These are phyloP conservation scores for Octodonta nipae DNA, from an alignment of 2,888 invertebrate species.

Conservation along the genomic window DNA sequence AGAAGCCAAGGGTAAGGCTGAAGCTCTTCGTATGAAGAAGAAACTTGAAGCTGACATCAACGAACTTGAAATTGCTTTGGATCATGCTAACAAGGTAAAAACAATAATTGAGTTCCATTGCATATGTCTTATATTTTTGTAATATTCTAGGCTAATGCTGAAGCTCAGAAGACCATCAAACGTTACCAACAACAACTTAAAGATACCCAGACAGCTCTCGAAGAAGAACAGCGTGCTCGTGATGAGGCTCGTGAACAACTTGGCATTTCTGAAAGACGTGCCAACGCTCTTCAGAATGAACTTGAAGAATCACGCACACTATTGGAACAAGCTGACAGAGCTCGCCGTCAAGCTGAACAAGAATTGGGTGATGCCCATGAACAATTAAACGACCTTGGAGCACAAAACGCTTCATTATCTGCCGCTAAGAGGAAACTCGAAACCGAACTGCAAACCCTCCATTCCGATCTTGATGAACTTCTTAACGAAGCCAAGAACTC, in stretches of 20 bases:
- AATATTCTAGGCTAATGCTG: constrained; percentile 81
- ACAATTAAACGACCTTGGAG: constrained; percentile 91
- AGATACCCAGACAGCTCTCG: constrained; percentile 88
- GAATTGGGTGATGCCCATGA: constrained; percentile 97
- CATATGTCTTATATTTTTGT: no score
- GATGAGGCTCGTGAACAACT: constrained; percentile 97
- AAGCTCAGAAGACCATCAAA: constrained; percentile 98
- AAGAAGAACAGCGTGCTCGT: constrained; percentile 95
- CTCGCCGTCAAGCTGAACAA: constrained; percentile 94
- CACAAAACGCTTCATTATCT: constrained; percentile 84
- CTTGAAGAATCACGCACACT: constrained; percentile 95
- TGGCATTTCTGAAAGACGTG: constrained; percentile 93
- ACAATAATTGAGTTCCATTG: no score
- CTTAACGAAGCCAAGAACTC: constrained; percentile 97
- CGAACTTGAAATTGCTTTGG: constrained; percentile 96
- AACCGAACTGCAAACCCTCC: constrained; percentile 93
- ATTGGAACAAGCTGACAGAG: constrained; percentile 95
- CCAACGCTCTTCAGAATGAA: constrained; percentile 94
- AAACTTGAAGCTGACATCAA: constrained; percentile 99
- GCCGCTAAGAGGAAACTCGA: constrained; percentile 99
- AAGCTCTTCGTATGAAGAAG: constrained; percentile 99
- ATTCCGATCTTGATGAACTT: constrained; percentile 96
- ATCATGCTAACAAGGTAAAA: constrained; percentile 92
- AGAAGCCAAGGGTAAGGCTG: constrained; percentile 98
- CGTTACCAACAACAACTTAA: constrained; percentile 96